Evolutionary conservation across 2,113 vertebrate species (phyloP).

Genomic region (Microtus oregoni): DNA sequence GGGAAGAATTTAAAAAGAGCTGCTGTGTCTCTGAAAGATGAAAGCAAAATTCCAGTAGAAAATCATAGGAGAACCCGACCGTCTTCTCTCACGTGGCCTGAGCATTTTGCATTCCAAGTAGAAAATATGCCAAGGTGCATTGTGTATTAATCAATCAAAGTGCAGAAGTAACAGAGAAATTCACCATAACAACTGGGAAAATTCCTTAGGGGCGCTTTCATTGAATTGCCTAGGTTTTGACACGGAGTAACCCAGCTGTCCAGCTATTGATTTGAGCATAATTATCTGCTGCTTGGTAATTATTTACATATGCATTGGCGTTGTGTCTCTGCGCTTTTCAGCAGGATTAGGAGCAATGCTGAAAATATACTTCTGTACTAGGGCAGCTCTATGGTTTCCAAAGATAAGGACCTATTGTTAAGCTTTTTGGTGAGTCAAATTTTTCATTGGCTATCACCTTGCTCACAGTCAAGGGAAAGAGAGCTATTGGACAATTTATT

Average conservation of each 20-base stretch:
- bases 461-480: background rate
- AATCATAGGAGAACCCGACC: constrained; percentile 74
- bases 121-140: constrained; percentile 85
- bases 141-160: constrained; percentile 90
- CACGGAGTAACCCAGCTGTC: constrained; percentile 84
- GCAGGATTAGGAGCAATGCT: constrained; percentile 62
- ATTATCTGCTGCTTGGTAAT: constrained; percentile 87
- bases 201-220: constrained; percentile 82
- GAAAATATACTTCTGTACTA: constrained; percentile 60
- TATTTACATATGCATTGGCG: constrained; percentile 82
- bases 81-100: constrained; percentile 79
- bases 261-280: constrained; percentile 88
- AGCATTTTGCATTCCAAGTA: constrained; percentile 86
- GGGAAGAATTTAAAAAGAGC: constrained; percentile 68
- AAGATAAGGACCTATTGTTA: constrained; percentile 60
- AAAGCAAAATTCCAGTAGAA: constrained; percentile 76
- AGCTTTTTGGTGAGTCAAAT: background rate
- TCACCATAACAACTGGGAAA: constrained; percentile 82
- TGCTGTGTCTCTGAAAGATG: constrained; percentile 77
- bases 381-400: constrained; percentile 45
- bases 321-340: constrained; percentile 73
- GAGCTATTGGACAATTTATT: background rate
- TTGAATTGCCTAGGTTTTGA: constrained; percentile 86
- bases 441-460: background rate
- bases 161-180: constrained; percentile 83